phyloP scores from a whole-genome alignment of 2,797 vertebrate species.

The Naso thynnoides region DNA sequence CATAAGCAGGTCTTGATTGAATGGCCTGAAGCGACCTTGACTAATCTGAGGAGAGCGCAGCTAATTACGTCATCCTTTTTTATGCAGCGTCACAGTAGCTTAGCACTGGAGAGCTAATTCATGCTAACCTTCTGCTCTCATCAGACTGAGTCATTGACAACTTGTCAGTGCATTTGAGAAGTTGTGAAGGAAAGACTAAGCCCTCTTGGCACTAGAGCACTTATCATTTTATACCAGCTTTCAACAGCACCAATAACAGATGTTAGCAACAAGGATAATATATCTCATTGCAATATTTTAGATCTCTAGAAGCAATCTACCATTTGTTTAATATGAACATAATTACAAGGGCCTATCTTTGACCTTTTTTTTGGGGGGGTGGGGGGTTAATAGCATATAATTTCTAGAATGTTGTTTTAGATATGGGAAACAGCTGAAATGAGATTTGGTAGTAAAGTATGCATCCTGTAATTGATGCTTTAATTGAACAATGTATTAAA shows the following conservation, averaged over 20 bases:
- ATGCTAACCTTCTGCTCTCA: slow-evolving; percentile 40
- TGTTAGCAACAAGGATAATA: slow-evolving; percentile 28
- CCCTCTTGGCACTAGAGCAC: slow-evolving; percentile 33
- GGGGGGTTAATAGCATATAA: too few relatives aligned
- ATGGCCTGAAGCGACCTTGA: slow-evolving; percentile 33
- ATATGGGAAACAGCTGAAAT: not conserved
- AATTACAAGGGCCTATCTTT: not conserved
- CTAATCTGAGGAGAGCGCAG: slow-evolving; percentile 36
- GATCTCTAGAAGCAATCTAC: not conserved
- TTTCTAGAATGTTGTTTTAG: not conserved
- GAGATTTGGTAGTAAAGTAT: not conserved
- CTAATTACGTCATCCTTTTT: slow-evolving; percentile 52
- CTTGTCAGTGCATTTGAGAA: slow-evolving; percentile 52
- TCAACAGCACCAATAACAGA: slow-evolving; percentile 28
- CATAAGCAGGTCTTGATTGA: slow-evolving; percentile 49
- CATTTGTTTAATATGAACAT: not conserved
- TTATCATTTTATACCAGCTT: slow-evolving; percentile 43
- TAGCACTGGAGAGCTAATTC: slow-evolving; percentile 53
- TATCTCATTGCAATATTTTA: not conserved
- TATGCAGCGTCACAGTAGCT: slow-evolving; percentile 42
- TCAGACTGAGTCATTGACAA: slow-evolving; percentile 58
- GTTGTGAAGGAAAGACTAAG: slow-evolving; percentile 55
- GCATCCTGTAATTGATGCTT: not conserved
- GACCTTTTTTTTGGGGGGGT: not conserved
- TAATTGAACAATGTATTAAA: not conserved